Conservation (phyloP, 2,888 invertebrate species). For the Cryptophagus acutangulus region DNA sequence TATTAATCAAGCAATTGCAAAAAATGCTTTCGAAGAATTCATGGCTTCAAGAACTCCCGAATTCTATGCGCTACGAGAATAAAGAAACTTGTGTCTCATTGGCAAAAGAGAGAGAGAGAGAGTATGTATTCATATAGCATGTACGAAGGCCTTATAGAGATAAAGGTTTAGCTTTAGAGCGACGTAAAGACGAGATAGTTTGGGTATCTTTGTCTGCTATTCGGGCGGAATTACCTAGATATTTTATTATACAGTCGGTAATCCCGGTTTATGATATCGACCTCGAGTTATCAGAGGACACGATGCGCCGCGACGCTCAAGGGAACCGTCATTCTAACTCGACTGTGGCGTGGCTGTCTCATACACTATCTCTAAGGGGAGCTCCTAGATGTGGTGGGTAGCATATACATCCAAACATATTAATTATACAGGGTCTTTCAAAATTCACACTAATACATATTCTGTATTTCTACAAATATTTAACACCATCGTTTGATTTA, state of each 20-base stretch:
- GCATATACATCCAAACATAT: not conserved
- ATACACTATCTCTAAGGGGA: not conserved
- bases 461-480: too few relatives aligned
- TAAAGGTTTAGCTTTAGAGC: not conserved
- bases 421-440: not conserved
- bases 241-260: conserved; percentile 33
- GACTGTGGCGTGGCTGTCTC: conserved; percentile 23
- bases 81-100: too few relatives aligned
- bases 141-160: not conserved
- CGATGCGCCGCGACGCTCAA: conserved; percentile 27
- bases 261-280: conserved; percentile 36
- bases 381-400: not conserved
- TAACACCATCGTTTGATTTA: too few relatives aligned
- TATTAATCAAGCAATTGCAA: too few relatives aligned
- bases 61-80: too few relatives aligned
- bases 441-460: too few relatives aligned
- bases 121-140: too few relatives aligned
- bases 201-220: conserved; percentile 9
- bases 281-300: conserved; percentile 31
- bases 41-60: too few relatives aligned
- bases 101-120: too few relatives aligned
- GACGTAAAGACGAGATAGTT: not conserved
- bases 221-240: conserved; percentile 27
- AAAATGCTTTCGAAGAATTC: too few relatives aligned
- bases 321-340: conserved; percentile 31